Conservation (phyloP, 2,888 invertebrate species). For the Cephalotes varians region DNA sequence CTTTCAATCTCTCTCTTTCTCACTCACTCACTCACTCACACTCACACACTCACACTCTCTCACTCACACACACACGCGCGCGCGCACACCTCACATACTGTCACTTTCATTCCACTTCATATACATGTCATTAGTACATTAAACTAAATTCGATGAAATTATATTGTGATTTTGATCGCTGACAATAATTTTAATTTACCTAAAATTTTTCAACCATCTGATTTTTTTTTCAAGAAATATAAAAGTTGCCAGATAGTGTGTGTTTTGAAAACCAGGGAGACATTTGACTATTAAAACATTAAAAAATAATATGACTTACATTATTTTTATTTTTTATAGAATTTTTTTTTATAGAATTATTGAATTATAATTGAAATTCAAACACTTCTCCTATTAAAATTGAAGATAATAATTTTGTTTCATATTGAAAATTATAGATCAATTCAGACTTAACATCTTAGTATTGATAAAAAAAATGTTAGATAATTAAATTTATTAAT, state of each 20-base stretch:
- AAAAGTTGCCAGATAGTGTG: too few species aligned
- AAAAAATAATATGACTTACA: too few species aligned
- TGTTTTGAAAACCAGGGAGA: too few species aligned
- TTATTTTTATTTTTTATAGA: too few species aligned
- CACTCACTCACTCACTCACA: neutral
- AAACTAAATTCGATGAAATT: neutral
- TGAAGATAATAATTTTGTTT: neutral
- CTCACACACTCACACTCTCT: neutral
- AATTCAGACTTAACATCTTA: slow-evolving; percentile 1
- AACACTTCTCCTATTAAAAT: too few species aligned
- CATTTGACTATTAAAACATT: too few species aligned
- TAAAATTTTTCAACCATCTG: too few species aligned
- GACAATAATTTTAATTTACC: neutral
- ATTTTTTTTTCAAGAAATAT: too few species aligned
- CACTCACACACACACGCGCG: neutral
- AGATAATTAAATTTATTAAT: neutral
- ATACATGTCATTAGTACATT: too few species aligned
- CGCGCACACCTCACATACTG: neutral
- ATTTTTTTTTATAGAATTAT: too few species aligned
- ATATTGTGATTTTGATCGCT: neutral
- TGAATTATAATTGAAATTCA: too few species aligned
- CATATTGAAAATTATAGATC: neutral
- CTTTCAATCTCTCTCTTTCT: neutral
- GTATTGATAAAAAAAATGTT: neutral
- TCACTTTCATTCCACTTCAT: too few species aligned